Evolutionary conservation across 2,113 vertebrate genomes (phyloP).

Genomic region (Myodes glareolus): DNA sequence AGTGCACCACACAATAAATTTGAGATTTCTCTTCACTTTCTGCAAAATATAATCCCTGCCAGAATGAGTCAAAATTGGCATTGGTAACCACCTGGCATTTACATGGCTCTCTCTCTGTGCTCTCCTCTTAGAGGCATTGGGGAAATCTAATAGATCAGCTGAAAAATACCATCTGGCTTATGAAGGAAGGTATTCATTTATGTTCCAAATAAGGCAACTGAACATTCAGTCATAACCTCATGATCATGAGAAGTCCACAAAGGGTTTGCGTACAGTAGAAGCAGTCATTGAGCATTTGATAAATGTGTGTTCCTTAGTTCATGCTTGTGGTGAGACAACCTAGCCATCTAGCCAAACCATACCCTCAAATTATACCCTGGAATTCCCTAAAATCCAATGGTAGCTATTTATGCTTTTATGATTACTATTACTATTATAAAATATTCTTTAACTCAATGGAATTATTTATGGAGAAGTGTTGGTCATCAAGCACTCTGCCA

Average conservation of each 20-base stretch:
- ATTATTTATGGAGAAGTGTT: slow-evolving; percentile 44
- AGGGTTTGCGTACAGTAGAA: slow-evolving; percentile 62
- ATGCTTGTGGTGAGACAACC: slow-evolving; percentile 60
- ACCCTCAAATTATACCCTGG: slow-evolving; percentile 74
- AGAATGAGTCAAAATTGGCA: slow-evolving; percentile 20
- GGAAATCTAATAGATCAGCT: slow-evolving; percentile 31
- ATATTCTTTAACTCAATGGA: slow-evolving; percentile 57
- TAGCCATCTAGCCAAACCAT: slow-evolving; percentile 63
- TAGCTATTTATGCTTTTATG: slow-evolving; percentile 63
- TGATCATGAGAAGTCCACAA: slow-evolving; percentile 63
- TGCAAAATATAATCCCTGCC: slow-evolving; percentile 14
- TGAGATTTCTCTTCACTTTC: background rate
- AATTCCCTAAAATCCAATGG: slow-evolving; percentile 64
- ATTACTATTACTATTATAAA: slow-evolving; percentile 63
- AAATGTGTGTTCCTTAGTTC: slow-evolving; percentile 72
- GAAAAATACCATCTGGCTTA: slow-evolving; percentile 48
- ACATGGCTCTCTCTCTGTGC: slow-evolving; percentile 24
- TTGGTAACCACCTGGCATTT: slow-evolving; percentile 4
- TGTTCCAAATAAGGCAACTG: slow-evolving; percentile 53
- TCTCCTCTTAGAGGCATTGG: slow-evolving; percentile 42
- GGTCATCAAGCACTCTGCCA: background rate
- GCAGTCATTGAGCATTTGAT: slow-evolving; percentile 70
- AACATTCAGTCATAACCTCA: slow-evolving; percentile 61
- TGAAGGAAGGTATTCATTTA: slow-evolving; percentile 65
- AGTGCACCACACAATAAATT: background rate